Percentiles rank a stretch among this genome's conserved stretches.
Evolutionary conservation across 2,113 vertebrate genomes (phyloP).

Genomic region (Cettia cetti): DNA sequence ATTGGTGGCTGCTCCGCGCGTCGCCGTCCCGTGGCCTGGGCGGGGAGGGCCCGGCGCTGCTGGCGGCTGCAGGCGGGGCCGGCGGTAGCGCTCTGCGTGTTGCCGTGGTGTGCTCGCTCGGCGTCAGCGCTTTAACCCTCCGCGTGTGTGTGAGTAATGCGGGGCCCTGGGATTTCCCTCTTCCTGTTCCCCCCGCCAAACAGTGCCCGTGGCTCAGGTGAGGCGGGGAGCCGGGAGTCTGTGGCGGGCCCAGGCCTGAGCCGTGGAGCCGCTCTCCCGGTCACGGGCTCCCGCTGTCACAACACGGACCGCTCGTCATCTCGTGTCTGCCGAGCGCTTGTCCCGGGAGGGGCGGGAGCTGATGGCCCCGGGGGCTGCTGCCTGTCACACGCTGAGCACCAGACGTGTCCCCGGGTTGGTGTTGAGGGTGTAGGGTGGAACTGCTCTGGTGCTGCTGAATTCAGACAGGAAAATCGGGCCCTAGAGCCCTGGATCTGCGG

Average conservation of each 20-base stretch:
- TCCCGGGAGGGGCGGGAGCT: background rate
- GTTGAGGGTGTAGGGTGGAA: background rate
- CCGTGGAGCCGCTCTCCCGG: background rate
- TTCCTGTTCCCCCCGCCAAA: too few species aligned
- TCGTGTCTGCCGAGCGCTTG: background rate
- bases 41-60: background rate
- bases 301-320: background rate
- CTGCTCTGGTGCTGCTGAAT: background rate
- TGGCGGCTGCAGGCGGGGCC: background rate
- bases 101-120: fast-evolving
- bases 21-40: background rate
- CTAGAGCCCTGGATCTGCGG: background rate
- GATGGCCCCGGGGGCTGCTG: background rate
- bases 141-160: background rate
- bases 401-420: background rate
- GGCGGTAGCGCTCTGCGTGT: fast-evolving
- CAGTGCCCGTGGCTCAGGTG: background rate
- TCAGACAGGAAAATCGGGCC: background rate
- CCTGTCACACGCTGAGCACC: background rate
- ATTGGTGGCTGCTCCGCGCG: background rate
- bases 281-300: background rate
- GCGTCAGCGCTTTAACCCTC: fast-evolving
- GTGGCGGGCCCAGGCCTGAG: background rate
- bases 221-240: too few species aligned
- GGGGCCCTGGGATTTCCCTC: background rate